Conservation (phyloP, 2,888 invertebrate species). For the Phasia obesa region DNA sequence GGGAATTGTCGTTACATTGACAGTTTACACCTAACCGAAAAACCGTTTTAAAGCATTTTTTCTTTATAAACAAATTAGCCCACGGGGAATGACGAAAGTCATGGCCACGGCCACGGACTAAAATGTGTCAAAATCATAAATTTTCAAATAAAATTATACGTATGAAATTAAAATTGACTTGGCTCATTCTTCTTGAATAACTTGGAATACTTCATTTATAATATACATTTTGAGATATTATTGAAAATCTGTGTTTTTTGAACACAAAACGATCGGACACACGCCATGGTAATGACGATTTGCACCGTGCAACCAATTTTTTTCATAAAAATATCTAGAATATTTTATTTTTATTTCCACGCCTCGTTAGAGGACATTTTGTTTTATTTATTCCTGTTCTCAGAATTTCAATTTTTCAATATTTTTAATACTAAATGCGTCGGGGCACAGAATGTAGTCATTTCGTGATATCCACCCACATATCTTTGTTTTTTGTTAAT, state of each 20-base stretch:
- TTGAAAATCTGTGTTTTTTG: too few species aligned
- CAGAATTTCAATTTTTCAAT: slow-evolving; percentile 9
- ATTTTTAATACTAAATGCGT: slow-evolving; percentile 20
- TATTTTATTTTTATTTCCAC: slow-evolving; percentile 20
- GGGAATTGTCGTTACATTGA: slow-evolving; percentile 31
- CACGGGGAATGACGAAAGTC: slow-evolving; percentile 37
- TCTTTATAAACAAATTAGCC: slow-evolving; percentile 23
- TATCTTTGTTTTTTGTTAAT: too few species aligned
- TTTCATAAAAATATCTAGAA: slow-evolving; percentile 1
- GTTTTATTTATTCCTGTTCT: slow-evolving; percentile 24
- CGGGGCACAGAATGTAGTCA: not conserved
- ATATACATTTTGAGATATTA: too few species aligned
- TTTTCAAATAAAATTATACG: slow-evolving; percentile 38
- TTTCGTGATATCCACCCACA: not conserved
- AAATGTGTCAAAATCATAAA: slow-evolving; percentile 33
- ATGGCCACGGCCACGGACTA: slow-evolving; percentile 32
- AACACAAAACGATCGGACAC: too few species aligned
- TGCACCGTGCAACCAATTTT: not conserved
- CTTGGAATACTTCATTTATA: too few species aligned
- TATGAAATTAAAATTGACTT: too few species aligned
- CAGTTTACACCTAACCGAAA: slow-evolving; percentile 15
- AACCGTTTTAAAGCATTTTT: slow-evolving; percentile 16
- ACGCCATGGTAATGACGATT: slow-evolving; percentile 1
- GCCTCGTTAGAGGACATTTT: slow-evolving; percentile 24
- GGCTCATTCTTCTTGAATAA: too few species aligned